Evolutionary conservation across 1,140 invertebrate genomes (phyloP).

Genomic region (Eubasilissa regina): DNA sequence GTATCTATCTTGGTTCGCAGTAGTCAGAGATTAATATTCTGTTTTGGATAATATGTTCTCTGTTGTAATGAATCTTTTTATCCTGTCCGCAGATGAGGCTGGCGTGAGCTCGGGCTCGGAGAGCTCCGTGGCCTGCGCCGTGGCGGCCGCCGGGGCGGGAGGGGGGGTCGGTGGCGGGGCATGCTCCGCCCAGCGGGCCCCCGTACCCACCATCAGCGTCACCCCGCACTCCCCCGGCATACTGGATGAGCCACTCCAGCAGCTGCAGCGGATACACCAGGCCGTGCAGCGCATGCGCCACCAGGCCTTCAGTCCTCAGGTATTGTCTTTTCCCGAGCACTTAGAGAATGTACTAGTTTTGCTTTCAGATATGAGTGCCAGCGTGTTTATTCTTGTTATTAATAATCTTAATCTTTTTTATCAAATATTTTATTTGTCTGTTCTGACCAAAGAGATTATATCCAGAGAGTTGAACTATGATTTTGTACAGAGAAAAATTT

Average conservation of each 20-base stretch:
- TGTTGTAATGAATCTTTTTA: too few species aligned
- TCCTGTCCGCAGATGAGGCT: slow-evolving; percentile 66
- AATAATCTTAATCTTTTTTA: too few species aligned
- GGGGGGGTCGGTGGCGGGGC: slow-evolving; percentile 55
- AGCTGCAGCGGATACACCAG: slow-evolving; percentile 82
- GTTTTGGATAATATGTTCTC: too few species aligned
- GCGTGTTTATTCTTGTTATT: too few species aligned
- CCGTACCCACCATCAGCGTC: slow-evolving; percentile 87
- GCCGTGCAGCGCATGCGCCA: slow-evolving; percentile 83
- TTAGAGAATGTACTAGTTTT: too few species aligned
- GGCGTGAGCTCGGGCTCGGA: slow-evolving; percentile 67
- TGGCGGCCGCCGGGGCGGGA: slow-evolving; percentile 53
- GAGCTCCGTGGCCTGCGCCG: slow-evolving; percentile 65
- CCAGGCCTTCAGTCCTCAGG: slow-evolving; percentile 70
- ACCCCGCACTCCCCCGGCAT: slow-evolving; percentile 85
- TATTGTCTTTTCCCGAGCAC: background rate
- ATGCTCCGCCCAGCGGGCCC: slow-evolving; percentile 50
- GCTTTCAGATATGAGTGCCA: too few species aligned
- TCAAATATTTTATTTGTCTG: too few species aligned
- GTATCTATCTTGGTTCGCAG: too few species aligned
- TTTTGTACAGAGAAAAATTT: too few species aligned
- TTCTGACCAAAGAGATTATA: too few species aligned
- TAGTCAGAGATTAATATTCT: too few species aligned
- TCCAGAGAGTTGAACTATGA: too few species aligned
- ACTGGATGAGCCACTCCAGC: slow-evolving; percentile 82